Evolutionary conservation across 2,888 invertebrate genomes (phyloP).

Genomic region (Cataglyphis cursor): DNA sequence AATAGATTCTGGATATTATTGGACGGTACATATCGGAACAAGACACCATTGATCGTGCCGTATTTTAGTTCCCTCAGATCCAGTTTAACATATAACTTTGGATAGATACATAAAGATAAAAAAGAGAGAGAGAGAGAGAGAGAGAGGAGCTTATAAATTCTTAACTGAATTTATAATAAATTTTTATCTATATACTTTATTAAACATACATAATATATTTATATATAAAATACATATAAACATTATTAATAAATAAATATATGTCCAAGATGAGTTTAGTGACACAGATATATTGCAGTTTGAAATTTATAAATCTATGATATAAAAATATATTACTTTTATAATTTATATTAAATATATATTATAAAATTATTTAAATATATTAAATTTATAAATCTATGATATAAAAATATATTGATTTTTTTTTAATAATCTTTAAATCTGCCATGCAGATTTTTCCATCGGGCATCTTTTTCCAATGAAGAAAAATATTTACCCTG

Average conservation of each 20-base stretch:
- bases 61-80: constrained; percentile 31
- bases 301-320: background rate
- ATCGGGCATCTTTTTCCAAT: background rate
- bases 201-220: background rate
- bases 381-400: background rate
- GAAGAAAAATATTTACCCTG: background rate
- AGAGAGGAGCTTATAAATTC: background rate
- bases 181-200: too few species aligned
- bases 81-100: constrained; percentile 30
- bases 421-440: background rate
- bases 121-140: background rate
- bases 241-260: background rate
- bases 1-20: constrained; percentile 44
- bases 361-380: background rate
- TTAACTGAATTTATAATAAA: background rate
- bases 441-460: background rate
- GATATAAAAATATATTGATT: too few species aligned
- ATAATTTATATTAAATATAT: too few species aligned
- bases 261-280: background rate
- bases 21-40: constrained; percentile 22
- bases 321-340: too few species aligned
- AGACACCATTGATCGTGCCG: constrained; percentile 44
- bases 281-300: too few species aligned
- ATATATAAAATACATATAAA: background rate
- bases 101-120: background rate